Conservation (phyloP, 2,113 vertebrate species). For the Chaetodon trifascialis region DNA sequence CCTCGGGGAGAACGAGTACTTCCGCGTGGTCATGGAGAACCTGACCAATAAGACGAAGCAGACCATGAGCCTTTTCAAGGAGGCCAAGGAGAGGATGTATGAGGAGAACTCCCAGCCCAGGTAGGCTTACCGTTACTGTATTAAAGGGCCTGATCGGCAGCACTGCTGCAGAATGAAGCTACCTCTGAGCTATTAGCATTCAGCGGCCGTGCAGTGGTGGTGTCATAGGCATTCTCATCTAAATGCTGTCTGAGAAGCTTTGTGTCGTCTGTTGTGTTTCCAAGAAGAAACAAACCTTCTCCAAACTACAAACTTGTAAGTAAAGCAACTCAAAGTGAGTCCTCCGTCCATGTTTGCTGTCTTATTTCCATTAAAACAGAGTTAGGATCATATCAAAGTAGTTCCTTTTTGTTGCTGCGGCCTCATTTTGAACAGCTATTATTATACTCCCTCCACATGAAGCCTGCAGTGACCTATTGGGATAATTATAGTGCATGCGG, state of each 20-base stretch:
- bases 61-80: slow-evolving; percentile 98
- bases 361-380: neutral
- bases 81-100: slow-evolving; percentile 97
- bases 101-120: slow-evolving; percentile 99
- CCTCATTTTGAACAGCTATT: slow-evolving; percentile 4
- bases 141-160: neutral
- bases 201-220: neutral
- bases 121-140: slow-evolving; percentile 61
- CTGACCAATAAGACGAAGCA: slow-evolving; percentile 98
- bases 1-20: slow-evolving; percentile 97
- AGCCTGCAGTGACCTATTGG: neutral
- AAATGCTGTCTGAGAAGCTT: neutral
- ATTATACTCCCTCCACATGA: neutral
- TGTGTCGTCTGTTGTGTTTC: neutral
- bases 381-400: neutral
- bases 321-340: neutral
- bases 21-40: slow-evolving; percentile 98
- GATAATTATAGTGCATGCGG: slow-evolving; percentile 1
- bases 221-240: neutral
- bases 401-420: neutral
- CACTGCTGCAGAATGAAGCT: neutral
- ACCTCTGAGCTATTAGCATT: neutral
- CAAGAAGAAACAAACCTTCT: neutral
- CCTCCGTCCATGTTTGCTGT: neutral
- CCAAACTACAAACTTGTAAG: neutral